Evolutionary conservation across 1,140 invertebrate species (phyloP).

Genomic region (Gonioctena quinquepunctata): DNA sequence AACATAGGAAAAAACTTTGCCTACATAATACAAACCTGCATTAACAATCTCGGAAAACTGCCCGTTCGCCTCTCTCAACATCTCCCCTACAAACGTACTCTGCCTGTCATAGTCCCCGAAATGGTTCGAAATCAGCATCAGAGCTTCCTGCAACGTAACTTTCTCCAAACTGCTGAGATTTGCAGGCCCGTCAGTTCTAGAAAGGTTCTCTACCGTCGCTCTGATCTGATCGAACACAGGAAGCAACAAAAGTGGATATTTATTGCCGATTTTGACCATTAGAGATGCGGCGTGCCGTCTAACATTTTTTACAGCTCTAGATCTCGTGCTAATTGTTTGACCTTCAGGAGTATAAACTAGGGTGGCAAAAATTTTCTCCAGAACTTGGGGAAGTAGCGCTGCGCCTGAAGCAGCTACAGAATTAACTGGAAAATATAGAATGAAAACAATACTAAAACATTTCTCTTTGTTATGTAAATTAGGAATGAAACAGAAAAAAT

Average conservation of each 20-base stretch:
- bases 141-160: conserved; percentile 75
- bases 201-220: conserved; percentile 69
- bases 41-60: conserved; percentile 61
- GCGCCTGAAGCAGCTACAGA: conserved; percentile 71
- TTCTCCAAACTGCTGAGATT: conserved; percentile 84
- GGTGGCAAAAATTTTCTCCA: conserved; percentile 86
- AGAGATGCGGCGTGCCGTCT: conserved; percentile 85
- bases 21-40: conserved; percentile 25
- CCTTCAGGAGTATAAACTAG: conserved; percentile 72
- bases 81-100: conserved; percentile 78
- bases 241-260: conserved; percentile 80
- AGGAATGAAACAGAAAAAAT: too few species aligned
- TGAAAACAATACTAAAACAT: too few species aligned
- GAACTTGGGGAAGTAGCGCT: conserved; percentile 72
- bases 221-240: conserved; percentile 87
- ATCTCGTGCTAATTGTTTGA: conserved; percentile 63
- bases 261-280: conserved; percentile 86
- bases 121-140: conserved; percentile 84
- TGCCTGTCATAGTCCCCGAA: conserved; percentile 87
- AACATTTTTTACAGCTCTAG: conserved; percentile 80
- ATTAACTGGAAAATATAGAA: conserved; percentile 52
- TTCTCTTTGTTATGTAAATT: too few species aligned
- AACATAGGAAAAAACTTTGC: too few species aligned
- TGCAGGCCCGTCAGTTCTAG: conserved; percentile 62
- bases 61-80: conserved; percentile 65